A percentile compares a stretch with the other conserved stretches of the same genome.
phyloP scores from a whole-genome alignment of 2,888 invertebrate genomes.

The Apoderus coryli region DNA sequence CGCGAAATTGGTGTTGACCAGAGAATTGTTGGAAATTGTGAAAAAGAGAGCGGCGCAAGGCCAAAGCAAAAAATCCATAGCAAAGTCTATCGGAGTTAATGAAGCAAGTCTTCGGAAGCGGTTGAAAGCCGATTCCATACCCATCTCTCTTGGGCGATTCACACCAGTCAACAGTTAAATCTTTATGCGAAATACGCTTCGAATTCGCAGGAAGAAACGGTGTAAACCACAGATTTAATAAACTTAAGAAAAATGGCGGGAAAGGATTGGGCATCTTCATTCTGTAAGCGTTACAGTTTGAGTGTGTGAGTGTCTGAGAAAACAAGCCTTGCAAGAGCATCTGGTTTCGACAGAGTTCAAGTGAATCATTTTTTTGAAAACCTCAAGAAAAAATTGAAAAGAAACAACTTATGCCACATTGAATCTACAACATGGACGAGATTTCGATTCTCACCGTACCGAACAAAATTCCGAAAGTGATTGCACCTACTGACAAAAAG shows the following conservation, averaged over 20 bases:
- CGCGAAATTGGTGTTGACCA: not conserved
- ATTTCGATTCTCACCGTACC: conserved; percentile 30
- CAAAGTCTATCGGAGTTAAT: conserved; percentile 1
- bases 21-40: not conserved
- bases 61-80: conserved; percentile 6
- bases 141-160: too few species aligned
- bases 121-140: conserved; percentile 5
- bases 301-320: conserved; percentile 1
- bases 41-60: conserved; percentile 3
- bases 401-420: conserved; percentile 10
- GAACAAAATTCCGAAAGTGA: conserved; percentile 23
- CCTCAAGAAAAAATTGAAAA: conserved; percentile 8
- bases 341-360: conserved; percentile 10
- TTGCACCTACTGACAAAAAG: conserved; percentile 27
- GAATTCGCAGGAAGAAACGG: conserved; percentile 2
- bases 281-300: conserved; percentile 5
- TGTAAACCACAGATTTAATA: too few species aligned
- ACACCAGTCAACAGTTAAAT: not conserved
- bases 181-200: conserved; percentile 4
- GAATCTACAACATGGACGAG: conserved; percentile 25
- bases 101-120: conserved; percentile 5
- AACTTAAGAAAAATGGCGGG: conserved; percentile 7
- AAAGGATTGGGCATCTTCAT: conserved; percentile 6
- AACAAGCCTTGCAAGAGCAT: conserved; percentile 8
- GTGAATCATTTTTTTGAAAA: conserved; percentile 11